Evolutionary conservation across 2,797 vertebrate genomes (phyloP).

Genomic region (Lacerta viridis): DNA sequence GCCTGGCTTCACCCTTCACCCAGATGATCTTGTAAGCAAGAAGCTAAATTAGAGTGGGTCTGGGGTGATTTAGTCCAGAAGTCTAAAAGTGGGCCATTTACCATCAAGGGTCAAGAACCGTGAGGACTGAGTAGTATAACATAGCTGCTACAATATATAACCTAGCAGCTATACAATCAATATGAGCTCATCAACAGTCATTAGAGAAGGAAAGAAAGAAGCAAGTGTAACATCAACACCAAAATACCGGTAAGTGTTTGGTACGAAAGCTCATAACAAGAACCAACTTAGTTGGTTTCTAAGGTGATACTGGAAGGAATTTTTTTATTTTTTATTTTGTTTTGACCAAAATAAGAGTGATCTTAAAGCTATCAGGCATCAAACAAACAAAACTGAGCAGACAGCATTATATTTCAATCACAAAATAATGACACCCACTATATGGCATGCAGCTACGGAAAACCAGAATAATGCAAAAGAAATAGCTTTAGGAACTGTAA

Average conservation of each 20-base stretch:
- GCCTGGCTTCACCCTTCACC: conserved; percentile 22
- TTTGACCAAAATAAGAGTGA: background rate
- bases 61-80: background rate
- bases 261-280: too few relatives aligned
- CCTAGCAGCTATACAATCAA: background rate
- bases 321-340: too few relatives aligned
- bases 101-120: accelerated
- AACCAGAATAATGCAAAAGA: background rate
- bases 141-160: background rate
- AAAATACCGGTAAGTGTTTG: background rate
- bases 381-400: background rate
- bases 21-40: background rate
- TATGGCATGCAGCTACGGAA: background rate
- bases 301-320: too few relatives aligned
- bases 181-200: accelerated
- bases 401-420: background rate
- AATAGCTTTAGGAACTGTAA: background rate
- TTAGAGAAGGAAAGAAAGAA: accelerated
- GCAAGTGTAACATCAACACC: accelerated
- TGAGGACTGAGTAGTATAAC: accelerated
- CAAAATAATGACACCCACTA: background rate
- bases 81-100: accelerated
- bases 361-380: background rate
- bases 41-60: background rate
- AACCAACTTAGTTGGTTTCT: too few relatives aligned